Evolutionary conservation across 2,797 vertebrate genomes (phyloP).

Genomic region (Ctenopoma kingsleyae): DNA sequence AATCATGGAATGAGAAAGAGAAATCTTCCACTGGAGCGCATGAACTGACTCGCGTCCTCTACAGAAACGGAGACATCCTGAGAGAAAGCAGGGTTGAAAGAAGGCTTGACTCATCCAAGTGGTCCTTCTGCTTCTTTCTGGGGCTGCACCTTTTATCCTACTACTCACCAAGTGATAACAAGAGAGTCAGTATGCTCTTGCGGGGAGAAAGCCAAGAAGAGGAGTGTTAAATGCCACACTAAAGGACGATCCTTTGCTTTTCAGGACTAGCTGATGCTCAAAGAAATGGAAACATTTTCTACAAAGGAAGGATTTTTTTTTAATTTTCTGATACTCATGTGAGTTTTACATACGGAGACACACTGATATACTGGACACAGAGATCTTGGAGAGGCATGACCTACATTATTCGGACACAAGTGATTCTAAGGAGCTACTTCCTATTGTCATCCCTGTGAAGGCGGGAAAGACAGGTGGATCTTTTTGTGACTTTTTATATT

Average conservation of each 20-base stretch:
- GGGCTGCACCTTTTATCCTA: conserved; percentile 2
- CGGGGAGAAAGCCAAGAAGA: conserved; percentile 10
- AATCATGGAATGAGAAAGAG: conserved; percentile 9
- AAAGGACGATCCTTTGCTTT: conserved; percentile 31
- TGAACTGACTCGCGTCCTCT: conserved; percentile 9
- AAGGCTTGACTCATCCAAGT: conserved; percentile 36
- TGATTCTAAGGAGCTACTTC: conserved; percentile 45
- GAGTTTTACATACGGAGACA: conserved; percentile 21
- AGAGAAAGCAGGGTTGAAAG: conserved; percentile 21
- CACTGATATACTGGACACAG: conserved; percentile 15
- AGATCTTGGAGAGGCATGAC: conserved; percentile 55
- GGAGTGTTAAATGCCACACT: conserved; percentile 1
- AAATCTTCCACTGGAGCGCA: conserved; percentile 23
- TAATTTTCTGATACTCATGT: conserved; percentile 8
- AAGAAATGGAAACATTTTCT: conserved; percentile 17
- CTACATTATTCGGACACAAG: conserved; percentile 65
- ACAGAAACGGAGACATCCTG: conserved; percentile 4
- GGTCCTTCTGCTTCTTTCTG: conserved; percentile 33
- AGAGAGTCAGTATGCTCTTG: conserved; percentile 12
- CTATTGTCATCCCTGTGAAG: conserved; percentile 42
- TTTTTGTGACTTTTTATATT: conserved; percentile 1
- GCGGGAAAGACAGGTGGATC: not conserved
- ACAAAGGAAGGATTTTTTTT: conserved; percentile 16
- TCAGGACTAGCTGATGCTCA: not conserved
- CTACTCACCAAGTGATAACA: conserved; percentile 14